A percentile compares a stretch with the other conserved stretches of the same genome.
phyloP scores from a whole-genome alignment of 2,888 invertebrate genomes.

The Callinectes sapidus region DNA sequence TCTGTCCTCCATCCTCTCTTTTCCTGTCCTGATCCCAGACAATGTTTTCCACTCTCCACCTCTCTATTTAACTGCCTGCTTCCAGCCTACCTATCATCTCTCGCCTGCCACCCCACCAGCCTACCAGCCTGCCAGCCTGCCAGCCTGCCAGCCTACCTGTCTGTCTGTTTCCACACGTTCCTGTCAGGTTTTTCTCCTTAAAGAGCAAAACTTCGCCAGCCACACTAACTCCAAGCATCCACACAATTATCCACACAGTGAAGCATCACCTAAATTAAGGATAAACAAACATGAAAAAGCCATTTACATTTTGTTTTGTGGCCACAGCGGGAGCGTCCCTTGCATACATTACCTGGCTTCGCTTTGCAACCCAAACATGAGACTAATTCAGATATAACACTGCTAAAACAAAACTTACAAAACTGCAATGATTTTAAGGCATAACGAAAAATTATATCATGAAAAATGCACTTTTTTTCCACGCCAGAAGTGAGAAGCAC shows the following conservation, averaged over 20 bases:
- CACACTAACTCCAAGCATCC: background rate
- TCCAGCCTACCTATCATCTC: background rate
- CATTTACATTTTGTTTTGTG: background rate
- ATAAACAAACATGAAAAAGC: slow-evolving; percentile 8
- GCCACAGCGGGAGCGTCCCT: background rate
- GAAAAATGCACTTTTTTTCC: background rate
- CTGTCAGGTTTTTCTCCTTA: background rate
- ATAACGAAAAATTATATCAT: slow-evolving; percentile 13
- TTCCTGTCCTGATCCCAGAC: background rate
- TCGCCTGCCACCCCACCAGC: too few relatives aligned
- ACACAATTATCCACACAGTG: background rate
- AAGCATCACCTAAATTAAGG: background rate
- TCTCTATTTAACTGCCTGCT: background rate
- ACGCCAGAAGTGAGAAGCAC: background rate
- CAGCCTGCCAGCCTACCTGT: background rate
- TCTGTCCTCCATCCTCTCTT: background rate
- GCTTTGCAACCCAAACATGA: slow-evolving; percentile 12
- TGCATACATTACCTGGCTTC: slow-evolving; percentile 4
- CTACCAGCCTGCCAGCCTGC: background rate
- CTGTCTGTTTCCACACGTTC: background rate
- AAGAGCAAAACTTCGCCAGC: background rate
- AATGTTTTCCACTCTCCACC: background rate
- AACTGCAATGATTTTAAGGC: slow-evolving; percentile 9
- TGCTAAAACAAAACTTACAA: background rate
- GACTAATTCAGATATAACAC: background rate